A percentile compares a stretch with the other conserved stretches of the same genome.
These are phyloP conservation scores for Sapayoa aenigma DNA, from an alignment of 2,113 vertebrate genomes.

Conservation along the genomic window DNA sequence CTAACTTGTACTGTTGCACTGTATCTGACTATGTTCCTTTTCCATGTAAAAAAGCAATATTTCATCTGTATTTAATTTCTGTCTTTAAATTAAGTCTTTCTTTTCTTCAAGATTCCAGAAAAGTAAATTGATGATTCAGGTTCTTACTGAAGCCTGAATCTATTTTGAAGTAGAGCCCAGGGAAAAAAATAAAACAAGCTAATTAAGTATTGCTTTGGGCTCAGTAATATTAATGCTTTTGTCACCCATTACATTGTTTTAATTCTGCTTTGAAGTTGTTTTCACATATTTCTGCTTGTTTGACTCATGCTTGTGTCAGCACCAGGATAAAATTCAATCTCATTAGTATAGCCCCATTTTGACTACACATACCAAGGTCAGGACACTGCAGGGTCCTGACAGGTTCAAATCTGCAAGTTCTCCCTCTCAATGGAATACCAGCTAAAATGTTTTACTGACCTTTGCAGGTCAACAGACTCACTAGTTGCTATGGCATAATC, in stretches of 20 bases:
- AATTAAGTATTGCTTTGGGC: constrained; percentile 49
- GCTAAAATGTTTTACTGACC: neutral
- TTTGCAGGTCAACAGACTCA: neutral
- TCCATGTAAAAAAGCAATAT: neutral
- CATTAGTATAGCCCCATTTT: neutral
- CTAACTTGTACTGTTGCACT: neutral
- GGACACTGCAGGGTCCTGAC: neutral
- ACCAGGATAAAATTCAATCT: neutral
- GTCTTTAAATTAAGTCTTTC: neutral
- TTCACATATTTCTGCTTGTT: constrained; percentile 20
- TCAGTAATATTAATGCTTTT: neutral
- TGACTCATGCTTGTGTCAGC: neutral
- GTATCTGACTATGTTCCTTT: neutral
- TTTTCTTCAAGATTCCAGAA: neutral
- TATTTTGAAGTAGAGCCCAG: constrained; percentile 40
- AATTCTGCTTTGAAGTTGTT: constrained; percentile 39
- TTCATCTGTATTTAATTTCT: neutral
- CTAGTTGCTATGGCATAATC: neutral
- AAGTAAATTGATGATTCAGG: constrained; percentile 13
- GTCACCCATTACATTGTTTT: constrained; percentile 41
- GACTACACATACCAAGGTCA: neutral
- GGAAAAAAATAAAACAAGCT: constrained; percentile 47
- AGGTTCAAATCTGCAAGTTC: neutral
- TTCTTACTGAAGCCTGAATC: constrained; percentile 32
- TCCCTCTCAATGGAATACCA: neutral